A percentile compares a stretch with the other conserved stretches of the same genome.
Evolutionary conservation across 2,888 invertebrate genomes (phyloP).

Genomic region (Pseudococcus viburni): DNA sequence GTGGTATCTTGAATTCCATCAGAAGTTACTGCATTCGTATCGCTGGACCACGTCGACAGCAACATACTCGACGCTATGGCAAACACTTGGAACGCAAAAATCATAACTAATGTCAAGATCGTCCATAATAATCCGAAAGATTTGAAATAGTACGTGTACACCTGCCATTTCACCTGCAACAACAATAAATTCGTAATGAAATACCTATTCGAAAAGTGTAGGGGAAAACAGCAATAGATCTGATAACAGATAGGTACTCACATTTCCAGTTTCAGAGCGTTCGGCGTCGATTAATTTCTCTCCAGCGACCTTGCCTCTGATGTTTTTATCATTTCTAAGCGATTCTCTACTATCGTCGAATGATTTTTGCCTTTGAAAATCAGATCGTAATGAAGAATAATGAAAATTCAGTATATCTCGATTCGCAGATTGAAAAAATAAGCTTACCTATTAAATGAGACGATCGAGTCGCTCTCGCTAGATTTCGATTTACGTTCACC

Average conservation of each 20-base stretch:
- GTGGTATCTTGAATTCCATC: not conserved
- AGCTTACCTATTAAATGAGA: not conserved
- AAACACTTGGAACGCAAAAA: constrained; percentile 86
- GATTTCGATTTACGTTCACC: not conserved
- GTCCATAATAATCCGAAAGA: constrained; percentile 85
- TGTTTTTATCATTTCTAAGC: too few species aligned
- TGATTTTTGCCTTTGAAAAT: not conserved
- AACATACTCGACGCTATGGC: constrained; percentile 90
- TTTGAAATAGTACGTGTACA: constrained; percentile 90
- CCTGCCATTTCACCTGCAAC: constrained; percentile 84
- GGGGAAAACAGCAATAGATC: not conserved
- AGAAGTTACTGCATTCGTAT: constrained; percentile 73
- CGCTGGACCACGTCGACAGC: constrained; percentile 87
- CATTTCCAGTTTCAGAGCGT: constrained; percentile 92
- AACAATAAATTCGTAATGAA: not conserved
- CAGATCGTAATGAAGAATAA: not conserved
- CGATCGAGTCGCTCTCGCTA: not conserved
- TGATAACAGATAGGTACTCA: constrained; percentile 73
- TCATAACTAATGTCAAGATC: constrained; percentile 79
- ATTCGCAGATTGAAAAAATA: not conserved
- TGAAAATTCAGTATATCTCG: not conserved
- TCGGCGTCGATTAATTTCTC: constrained; percentile 92
- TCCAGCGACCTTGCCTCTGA: constrained; percentile 73
- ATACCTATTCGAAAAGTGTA: too few species aligned
- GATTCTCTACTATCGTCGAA: too few species aligned